A percentile compares a stretch with the other conserved stretches of the same genome.
phyloP scores from a whole-genome alignment of 2,888 invertebrate genomes.

The Invenusta paracnida region DNA sequence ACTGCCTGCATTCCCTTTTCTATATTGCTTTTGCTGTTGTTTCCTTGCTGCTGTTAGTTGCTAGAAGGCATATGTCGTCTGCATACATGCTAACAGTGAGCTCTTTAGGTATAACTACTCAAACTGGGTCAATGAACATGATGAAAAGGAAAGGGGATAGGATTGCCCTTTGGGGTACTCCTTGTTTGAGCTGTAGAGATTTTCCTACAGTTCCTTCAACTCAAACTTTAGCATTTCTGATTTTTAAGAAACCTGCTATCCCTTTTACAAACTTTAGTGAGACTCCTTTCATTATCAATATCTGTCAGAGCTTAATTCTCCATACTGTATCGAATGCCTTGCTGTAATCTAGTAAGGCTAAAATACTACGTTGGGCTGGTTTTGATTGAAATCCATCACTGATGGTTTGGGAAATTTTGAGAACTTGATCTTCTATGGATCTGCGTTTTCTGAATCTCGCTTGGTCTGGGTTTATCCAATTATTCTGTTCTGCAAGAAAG shows the following conservation, averaged over 20 bases:
- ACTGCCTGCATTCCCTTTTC: not conserved
- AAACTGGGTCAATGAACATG: not conserved
- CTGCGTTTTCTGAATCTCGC: not conserved
- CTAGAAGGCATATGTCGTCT: not conserved
- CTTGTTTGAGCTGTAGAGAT: no score
- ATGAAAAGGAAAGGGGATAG: not conserved
- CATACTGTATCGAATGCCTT: not conserved
- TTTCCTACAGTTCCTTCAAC: no score
- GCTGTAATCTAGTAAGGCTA: not conserved
- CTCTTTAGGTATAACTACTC: not conserved
- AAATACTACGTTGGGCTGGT: not conserved
- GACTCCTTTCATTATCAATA: no score
- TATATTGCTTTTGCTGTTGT: not conserved
- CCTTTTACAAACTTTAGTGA: no score
- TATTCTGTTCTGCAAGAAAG: not conserved
- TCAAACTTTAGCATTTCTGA: no score
- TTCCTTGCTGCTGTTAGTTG: not conserved
- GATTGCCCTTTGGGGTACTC: not conserved
- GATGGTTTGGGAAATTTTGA: not conserved
- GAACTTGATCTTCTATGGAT: not conserved
- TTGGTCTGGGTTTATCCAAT: not conserved
- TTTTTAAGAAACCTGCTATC: no score
- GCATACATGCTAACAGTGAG: not conserved
- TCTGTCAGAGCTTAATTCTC: no score
- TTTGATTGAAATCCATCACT: not conserved